Conservation (phyloP, 2,888 invertebrate genomes). For the Coelinius sp. region DNA sequence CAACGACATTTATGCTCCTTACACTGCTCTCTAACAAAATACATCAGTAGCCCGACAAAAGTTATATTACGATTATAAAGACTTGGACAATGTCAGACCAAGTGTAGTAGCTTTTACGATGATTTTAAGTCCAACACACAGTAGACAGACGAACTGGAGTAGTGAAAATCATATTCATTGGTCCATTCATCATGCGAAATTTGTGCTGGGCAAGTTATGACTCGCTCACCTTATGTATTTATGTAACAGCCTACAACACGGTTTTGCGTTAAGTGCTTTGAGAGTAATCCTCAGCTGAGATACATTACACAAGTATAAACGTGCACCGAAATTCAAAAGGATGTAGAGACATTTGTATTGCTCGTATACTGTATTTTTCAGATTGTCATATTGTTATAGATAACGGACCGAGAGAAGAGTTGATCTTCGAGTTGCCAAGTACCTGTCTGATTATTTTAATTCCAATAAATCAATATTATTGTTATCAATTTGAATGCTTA, state of each 20-base stretch:
- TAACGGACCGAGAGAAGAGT: conserved; percentile 57
- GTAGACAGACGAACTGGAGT: conserved; percentile 29
- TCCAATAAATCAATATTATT: conserved; percentile 46
- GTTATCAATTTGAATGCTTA: not conserved
- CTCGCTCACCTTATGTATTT: conserved; percentile 34
- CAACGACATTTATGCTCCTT: not conserved
- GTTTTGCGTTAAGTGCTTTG: conserved; percentile 19
- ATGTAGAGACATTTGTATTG: not conserved
- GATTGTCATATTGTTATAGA: conserved; percentile 21
- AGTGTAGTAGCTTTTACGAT: conserved; percentile 43
- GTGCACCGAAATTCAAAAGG: not conserved
- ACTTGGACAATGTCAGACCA: conserved; percentile 45
- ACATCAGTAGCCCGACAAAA: not conserved
- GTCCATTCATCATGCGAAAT: conserved; percentile 53
- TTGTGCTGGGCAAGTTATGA: conserved; percentile 46
- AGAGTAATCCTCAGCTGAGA: conserved; percentile 9
- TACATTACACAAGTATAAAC: conserved; percentile 17
- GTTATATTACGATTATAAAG: conserved; percentile 28
- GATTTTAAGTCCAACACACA: conserved; percentile 12
- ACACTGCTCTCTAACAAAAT: not conserved
- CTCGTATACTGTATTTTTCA: not conserved
- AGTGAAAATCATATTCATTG: conserved; percentile 53
- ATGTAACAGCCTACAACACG: conserved; percentile 19
- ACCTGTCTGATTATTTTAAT: conserved; percentile 46
- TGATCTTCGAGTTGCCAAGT: conserved; percentile 55